These are phyloP conservation scores for Ceratotherium simum DNA, from an alignment of 2,113 vertebrate species.

Conservation along the genomic window DNA sequence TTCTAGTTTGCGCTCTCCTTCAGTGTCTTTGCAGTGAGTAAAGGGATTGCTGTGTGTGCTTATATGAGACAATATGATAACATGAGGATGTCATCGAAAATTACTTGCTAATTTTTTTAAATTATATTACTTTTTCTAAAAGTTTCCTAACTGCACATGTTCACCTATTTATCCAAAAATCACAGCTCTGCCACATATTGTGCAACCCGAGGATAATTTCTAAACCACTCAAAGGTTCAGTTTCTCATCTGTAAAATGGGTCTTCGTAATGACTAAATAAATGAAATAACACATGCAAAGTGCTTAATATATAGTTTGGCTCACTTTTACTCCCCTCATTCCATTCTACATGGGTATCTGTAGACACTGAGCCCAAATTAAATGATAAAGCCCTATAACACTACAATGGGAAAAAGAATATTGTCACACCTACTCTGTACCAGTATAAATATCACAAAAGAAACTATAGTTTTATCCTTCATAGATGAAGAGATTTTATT, in stretches of 20 bases:
- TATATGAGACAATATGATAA: background rate
- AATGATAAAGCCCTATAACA: background rate
- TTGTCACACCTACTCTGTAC: background rate
- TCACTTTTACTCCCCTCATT: background rate
- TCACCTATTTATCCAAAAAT: background rate
- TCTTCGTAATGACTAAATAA: background rate
- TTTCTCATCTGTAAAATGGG: background rate
- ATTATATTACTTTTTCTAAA: background rate
- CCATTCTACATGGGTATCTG: background rate
- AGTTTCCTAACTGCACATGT: background rate
- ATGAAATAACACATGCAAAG: background rate
- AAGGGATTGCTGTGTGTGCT: background rate
- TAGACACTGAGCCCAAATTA: background rate
- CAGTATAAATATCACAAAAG: background rate
- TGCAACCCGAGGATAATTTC: background rate
- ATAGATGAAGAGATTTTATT: background rate
- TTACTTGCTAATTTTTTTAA: background rate
- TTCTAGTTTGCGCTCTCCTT: constrained; percentile 54
- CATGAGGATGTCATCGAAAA: background rate
- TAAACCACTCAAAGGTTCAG: background rate
- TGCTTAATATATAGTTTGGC: background rate
- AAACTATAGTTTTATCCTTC: background rate
- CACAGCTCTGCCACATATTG: background rate
- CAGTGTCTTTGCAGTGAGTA: background rate
- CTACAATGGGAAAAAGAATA: background rate